Conservation (phyloP, 2,888 invertebrate genomes). For the Parnassius mnemosyne region DNA sequence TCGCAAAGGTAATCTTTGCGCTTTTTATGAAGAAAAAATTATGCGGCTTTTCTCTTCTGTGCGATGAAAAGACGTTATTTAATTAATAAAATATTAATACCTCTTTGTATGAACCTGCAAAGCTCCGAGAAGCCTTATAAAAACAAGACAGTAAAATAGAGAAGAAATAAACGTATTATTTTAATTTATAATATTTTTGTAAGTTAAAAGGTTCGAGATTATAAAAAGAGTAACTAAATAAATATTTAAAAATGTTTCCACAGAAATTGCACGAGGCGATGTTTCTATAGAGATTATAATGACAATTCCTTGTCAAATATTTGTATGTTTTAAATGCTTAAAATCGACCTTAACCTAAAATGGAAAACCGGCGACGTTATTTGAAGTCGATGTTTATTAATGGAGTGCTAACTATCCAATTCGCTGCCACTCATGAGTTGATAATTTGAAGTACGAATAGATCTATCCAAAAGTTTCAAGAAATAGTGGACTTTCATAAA, state of each 20-base stretch:
- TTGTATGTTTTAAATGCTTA: too few species aligned
- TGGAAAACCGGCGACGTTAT: too few species aligned
- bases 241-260: too few species aligned
- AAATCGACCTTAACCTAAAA: too few species aligned
- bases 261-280: too few species aligned
- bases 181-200: too few species aligned
- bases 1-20: constrained; percentile 30
- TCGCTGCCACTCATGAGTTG: constrained; percentile 11
- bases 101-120: constrained; percentile 16
- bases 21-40: constrained; percentile 19
- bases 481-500: constrained; percentile 7
- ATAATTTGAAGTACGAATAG: constrained; percentile 12
- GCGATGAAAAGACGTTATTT: constrained; percentile 23
- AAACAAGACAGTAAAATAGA: constrained; percentile 4
- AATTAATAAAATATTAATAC: constrained; percentile 26
- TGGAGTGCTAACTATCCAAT: too few species aligned
- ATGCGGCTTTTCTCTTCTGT: constrained; percentile 18
- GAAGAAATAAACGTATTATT: not conserved
- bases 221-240: too few species aligned
- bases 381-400: too few species aligned
- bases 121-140: constrained; percentile 11
- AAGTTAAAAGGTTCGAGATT: too few species aligned
- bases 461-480: constrained; percentile 9
- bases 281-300: too few species aligned
- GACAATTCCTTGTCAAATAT: too few species aligned